Evolutionary conservation across 2,797 vertebrate genomes (phyloP).

Genomic region (Cygnus olor): DNA sequence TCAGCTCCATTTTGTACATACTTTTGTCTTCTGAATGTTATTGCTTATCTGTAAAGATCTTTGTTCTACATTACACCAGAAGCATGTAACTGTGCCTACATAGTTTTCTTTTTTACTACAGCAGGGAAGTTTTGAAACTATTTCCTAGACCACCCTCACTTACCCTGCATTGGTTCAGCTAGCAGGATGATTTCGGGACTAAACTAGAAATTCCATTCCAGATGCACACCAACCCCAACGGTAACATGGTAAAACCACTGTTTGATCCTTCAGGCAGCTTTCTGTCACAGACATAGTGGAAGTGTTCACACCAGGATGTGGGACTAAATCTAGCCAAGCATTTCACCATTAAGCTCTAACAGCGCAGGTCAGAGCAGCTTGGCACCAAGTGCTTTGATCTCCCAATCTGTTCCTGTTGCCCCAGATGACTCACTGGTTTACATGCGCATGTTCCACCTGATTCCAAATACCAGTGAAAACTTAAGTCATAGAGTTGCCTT

Average conservation of each 20-base stretch:
- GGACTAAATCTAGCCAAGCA: conserved; percentile 1
- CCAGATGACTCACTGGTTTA: neutral
- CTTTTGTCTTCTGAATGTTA: neutral
- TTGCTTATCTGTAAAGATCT: neutral
- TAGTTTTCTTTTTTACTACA: neutral
- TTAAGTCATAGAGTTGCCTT: neutral
- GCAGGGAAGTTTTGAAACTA: neutral
- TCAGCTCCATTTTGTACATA: neutral
- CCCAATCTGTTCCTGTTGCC: neutral
- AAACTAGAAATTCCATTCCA: neutral
- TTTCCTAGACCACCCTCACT: neutral
- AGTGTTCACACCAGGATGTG: neutral
- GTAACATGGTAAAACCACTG: neutral
- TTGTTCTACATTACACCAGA: neutral
- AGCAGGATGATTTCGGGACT: neutral
- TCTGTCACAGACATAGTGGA: neutral
- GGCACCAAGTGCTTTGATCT: neutral
- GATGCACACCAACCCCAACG: neutral
- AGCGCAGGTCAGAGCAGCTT: conserved; percentile 22
- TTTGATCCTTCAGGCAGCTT: neutral
- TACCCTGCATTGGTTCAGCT: neutral
- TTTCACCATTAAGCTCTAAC: conserved; percentile 23
- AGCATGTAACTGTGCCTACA: neutral
- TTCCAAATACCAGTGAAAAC: neutral
- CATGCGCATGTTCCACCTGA: neutral